phyloP scores from a whole-genome alignment of 2,113 vertebrate genomes.

The Dicrurus megarhynchus region DNA sequence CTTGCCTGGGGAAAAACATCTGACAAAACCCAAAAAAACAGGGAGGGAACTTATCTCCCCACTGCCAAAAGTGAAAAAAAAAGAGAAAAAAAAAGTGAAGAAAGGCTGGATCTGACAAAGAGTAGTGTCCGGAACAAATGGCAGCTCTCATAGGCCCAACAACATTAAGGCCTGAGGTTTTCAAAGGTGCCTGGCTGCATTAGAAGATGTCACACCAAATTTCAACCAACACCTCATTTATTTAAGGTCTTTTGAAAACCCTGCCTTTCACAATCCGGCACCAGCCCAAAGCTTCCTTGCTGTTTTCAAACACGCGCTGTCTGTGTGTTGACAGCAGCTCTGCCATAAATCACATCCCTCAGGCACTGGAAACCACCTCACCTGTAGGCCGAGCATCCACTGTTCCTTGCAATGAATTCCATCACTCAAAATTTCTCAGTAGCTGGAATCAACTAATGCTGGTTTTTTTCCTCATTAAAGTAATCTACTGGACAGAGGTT shows the following conservation, averaged over 20 bases:
- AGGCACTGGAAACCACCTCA: neutral
- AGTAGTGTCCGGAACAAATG: neutral
- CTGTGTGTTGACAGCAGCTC: neutral
- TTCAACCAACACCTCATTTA: constrained; percentile 32
- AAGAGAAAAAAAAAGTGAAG: neutral
- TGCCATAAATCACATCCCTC: neutral
- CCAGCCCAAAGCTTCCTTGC: neutral
- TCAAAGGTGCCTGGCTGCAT: neutral
- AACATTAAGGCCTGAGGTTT: neutral
- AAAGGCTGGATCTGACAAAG: neutral
- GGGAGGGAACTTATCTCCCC: neutral
- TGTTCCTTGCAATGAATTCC: neutral
- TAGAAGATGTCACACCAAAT: neutral
- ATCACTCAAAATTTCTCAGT: neutral
- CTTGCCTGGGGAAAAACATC: neutral
- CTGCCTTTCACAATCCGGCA: constrained; percentile 1
- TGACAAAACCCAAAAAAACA: constrained; percentile 1
- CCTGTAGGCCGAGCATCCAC: neutral
- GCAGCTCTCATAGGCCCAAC: neutral
- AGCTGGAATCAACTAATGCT: constrained; percentile 5
- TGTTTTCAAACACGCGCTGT: neutral
- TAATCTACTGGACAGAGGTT: neutral
- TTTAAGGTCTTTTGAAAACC: constrained; percentile 19
- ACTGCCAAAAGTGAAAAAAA: neutral
- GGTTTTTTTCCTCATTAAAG: neutral